Conservation (phyloP, 1,140 invertebrate species). For the Hirudo medicinalis region DNA sequence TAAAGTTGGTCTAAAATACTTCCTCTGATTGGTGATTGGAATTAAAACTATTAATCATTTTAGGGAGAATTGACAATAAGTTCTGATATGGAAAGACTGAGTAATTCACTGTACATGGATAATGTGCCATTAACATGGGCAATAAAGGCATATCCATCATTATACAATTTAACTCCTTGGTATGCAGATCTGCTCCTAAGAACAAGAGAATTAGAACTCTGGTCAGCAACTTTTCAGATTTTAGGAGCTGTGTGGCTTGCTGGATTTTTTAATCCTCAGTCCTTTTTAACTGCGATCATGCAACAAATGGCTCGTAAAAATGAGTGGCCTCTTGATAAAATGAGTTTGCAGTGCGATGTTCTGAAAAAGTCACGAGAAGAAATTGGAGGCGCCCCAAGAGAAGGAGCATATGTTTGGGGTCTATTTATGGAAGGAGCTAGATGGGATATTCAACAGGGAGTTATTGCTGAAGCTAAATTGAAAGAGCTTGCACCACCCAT, state of each 20-base stretch:
- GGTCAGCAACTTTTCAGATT: slow-evolving; percentile 86
- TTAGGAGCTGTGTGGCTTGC: slow-evolving; percentile 83
- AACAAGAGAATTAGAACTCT: slow-evolving; percentile 76
- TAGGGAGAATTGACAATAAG: slow-evolving; percentile 88
- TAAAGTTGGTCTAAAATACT: slow-evolving; percentile 50
- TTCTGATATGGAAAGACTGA: slow-evolving; percentile 83
- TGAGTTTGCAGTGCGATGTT: slow-evolving; percentile 90
- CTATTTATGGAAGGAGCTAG: slow-evolving; percentile 86
- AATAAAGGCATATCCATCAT: slow-evolving; percentile 74
- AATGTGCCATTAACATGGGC: slow-evolving; percentile 76
- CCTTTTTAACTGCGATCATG: slow-evolving; percentile 89
- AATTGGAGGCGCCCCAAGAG: slow-evolving; percentile 63
- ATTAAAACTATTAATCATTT: neutral
- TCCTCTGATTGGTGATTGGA: neutral
- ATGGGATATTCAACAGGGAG: slow-evolving; percentile 73
- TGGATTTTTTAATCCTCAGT: slow-evolving; percentile 95
- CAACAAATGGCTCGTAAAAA: slow-evolving; percentile 83
- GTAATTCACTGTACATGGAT: slow-evolving; percentile 79
- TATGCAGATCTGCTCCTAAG: slow-evolving; percentile 76
- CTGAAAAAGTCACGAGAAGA: slow-evolving; percentile 84
- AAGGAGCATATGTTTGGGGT: slow-evolving; percentile 83
- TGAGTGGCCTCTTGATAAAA: slow-evolving; percentile 85
- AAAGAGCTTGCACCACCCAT: slow-evolving; percentile 87
- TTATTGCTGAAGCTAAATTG: slow-evolving; percentile 72
- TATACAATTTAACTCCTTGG: slow-evolving; percentile 72